Evolutionary conservation across 2,797 vertebrate genomes (phyloP), one percentile per base, ranked within the genome.

Genomic region (Brachyrhaphis roseni): DNA sequence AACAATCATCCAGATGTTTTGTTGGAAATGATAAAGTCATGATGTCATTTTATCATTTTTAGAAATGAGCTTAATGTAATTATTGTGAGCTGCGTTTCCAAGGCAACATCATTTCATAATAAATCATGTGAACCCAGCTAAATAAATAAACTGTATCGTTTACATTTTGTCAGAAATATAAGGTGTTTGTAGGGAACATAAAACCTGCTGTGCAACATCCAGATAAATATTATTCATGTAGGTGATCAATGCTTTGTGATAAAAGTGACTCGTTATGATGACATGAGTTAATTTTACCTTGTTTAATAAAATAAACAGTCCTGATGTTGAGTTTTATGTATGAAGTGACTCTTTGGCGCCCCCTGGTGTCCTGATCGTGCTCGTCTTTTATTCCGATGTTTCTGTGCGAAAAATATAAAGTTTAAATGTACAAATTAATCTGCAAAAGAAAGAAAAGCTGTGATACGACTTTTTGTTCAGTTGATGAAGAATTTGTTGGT

Each of bases 361-460:
- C 31, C 11, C 80, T 80, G 75, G 18, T 84, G 82, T 57, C 39
- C 8, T 1, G 15, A 16, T 72, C 1, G 70, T 72, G n/a, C n/a
- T 72, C 45, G 70, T 46, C 11, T 71, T 46, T 0, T 71, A 12
- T 31, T 18, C 31, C 1, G 59, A 36, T 20, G 31, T 64, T 34
- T 18, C 12, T 72, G 26, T 72, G 26, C 23, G 43, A 46, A 72
- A 45, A 47, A 72, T 28, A 72, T 26, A 18, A 47, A 72, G 43
- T 47, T 72, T 46, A 72, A 46, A 72, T 55, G 16, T 75, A 39
- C 72, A 36, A 64, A 64, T 64, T 16, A 64, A 34, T 34, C 31
- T 64, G 31, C 20, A 20, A 68, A 36, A 41, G 34, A 66, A 66
- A 10, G 16, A 28, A 39, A 62, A 59, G n/a, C 11, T 55, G 53